Percentiles rank a stretch among this genome's conserved stretches.
phyloP scores from a whole-genome alignment of 2,113 vertebrate species.

The Stegastes partitus region DNA sequence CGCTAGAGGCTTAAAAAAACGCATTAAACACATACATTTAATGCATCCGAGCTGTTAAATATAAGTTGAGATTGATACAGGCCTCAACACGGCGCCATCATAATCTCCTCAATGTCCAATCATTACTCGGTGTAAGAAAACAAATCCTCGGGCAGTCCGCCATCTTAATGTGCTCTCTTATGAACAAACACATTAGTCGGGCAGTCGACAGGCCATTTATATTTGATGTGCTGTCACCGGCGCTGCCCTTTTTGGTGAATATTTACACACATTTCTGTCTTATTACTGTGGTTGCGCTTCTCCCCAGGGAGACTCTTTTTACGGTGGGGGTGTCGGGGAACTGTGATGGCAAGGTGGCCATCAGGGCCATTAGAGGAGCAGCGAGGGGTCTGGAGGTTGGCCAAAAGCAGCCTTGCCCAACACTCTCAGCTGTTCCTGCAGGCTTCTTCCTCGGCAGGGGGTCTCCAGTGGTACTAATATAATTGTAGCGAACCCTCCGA shows the following conservation, averaged over 20 bases:
- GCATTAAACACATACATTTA: conserved; percentile 4
- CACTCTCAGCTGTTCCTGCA: conserved; percentile 59
- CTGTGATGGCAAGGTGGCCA: conserved; percentile 60
- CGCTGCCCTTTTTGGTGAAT: conserved; percentile 47
- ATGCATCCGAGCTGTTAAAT: conserved; percentile 29
- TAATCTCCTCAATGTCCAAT: conserved; percentile 46
- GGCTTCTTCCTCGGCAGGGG: conserved; percentile 69
- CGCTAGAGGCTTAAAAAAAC: not conserved
- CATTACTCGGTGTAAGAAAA: conserved; percentile 54
- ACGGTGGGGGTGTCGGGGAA: not conserved
- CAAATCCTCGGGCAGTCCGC: conserved; percentile 71
- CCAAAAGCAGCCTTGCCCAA: conserved; percentile 72
- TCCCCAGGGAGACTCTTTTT: conserved; percentile 62
- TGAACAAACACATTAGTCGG: conserved; percentile 83
- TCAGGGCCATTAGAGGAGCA: conserved; percentile 75
- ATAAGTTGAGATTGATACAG: conserved; percentile 28
- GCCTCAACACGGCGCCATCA: conserved; percentile 16
- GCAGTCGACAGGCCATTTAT: conserved; percentile 70
- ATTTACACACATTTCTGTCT: conserved; percentile 66
- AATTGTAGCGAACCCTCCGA: conserved; percentile 69
- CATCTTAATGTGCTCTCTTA: conserved; percentile 79
- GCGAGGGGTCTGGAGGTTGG: conserved; percentile 74
- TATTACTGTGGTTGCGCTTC: conserved; percentile 53
- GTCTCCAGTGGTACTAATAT: conserved; percentile 54
- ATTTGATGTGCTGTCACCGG: conserved; percentile 76